Evolutionary conservation across 53 echinoderm and acorn worm genomes (phyloP).

Genomic region (Paracentrotus lividus): DNA sequence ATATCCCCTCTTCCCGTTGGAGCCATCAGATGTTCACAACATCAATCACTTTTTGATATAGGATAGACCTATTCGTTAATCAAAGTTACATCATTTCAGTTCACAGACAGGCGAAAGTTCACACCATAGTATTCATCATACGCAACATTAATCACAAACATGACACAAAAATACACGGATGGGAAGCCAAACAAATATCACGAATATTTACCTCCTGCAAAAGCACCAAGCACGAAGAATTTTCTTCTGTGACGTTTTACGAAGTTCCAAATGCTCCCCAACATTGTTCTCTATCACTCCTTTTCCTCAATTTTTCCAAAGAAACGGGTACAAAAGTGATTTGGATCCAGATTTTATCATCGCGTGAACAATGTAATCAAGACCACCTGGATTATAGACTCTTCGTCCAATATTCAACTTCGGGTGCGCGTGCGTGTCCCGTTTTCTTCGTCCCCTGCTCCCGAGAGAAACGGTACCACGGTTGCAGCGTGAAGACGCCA

Average conservation of each 20-base stretch:
- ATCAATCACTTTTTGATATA: too few relatives aligned
- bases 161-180: not conserved
- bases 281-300: slow-evolving; percentile 48
- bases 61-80: too few relatives aligned
- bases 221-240: slow-evolving; percentile 79
- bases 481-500: too few relatives aligned
- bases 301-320: not conserved
- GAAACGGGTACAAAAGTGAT: not conserved
- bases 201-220: slow-evolving; percentile 81
- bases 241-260: slow-evolving; percentile 83
- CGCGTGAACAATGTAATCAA: slow-evolving; percentile 11
- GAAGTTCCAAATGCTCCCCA: slow-evolving; percentile 82
- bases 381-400: not conserved
- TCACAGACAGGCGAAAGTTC: too few relatives aligned
- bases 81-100: too few relatives aligned
- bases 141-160: too few relatives aligned
- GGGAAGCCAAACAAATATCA: not conserved
- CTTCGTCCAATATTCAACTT: not conserved
- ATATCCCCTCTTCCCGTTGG: too few relatives aligned
- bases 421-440: not conserved
- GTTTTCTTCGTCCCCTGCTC: not conserved
- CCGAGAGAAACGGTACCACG: not conserved
- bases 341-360: not conserved
- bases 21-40: too few relatives aligned
- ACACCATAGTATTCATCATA: too few relatives aligned